phyloP scores from a whole-genome alignment of 2,888 invertebrate genomes.

The Junonia oenone region DNA sequence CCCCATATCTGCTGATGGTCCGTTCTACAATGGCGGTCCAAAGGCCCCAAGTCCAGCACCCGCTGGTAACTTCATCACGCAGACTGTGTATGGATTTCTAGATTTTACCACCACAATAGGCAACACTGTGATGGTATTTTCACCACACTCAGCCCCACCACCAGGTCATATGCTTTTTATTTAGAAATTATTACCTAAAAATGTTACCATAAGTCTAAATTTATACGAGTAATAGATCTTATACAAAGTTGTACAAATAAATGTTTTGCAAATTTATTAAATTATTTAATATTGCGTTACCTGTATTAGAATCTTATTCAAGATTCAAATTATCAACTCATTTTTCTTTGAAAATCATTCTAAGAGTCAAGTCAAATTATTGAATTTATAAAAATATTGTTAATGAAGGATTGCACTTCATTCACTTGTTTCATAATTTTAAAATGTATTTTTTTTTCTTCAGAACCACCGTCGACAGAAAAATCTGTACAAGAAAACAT shows the following conservation, averaged over 20 bases:
- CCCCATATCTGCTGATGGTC: slow-evolving; percentile 39
- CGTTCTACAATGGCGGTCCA: slow-evolving; percentile 43
- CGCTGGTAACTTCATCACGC: slow-evolving; percentile 80
- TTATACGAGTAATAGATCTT: no score
- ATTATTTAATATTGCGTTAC: no score
- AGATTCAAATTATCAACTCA: no score
- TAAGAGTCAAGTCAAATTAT: no score
- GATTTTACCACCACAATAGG: slow-evolving; percentile 97
- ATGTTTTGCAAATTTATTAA: no score
- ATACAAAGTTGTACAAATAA: no score
- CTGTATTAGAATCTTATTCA: no score
- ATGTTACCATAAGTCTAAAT: no score
- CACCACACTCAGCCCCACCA: slow-evolving; percentile 89
- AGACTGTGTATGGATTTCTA: slow-evolving; percentile 95
- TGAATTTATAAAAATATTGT: no score
- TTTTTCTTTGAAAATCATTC: no score
- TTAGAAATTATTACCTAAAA: no score
- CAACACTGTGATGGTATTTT: slow-evolving; percentile 96
- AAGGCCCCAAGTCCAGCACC: slow-evolving; percentile 33
- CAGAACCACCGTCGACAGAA: slow-evolving; percentile 68
- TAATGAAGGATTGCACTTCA: no score
- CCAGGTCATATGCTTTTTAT: slow-evolving; percentile 71
- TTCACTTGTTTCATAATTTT: slow-evolving; percentile 5
- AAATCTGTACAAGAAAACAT: slow-evolving; percentile 67
- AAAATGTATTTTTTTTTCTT: slow-evolving; percentile 33